These are phyloP conservation scores for Adelognathus sp. DNA, from an alignment of 2,888 invertebrate species.

Conservation along the genomic window DNA sequence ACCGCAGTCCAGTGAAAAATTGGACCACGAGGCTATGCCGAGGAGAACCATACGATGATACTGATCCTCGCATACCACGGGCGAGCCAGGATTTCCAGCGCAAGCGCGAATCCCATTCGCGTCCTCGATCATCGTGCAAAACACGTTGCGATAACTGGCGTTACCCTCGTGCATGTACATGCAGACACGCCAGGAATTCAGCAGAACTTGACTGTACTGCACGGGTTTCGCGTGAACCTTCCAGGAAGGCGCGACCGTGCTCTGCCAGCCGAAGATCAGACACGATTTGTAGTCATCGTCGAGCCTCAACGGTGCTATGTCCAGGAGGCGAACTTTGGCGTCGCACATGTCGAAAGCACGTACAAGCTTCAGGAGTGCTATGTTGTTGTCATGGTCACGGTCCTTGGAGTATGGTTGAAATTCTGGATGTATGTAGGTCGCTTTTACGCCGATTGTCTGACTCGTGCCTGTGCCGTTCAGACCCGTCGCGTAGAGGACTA, in stretches of 20 bases:
- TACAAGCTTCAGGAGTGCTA: constrained; percentile 68
- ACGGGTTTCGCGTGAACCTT: constrained; percentile 68
- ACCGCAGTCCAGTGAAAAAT: constrained; percentile 67
- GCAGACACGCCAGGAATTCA: constrained; percentile 68
- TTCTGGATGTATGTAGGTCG: constrained; percentile 68
- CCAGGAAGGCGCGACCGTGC: constrained; percentile 59
- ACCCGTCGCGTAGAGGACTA: constrained; percentile 64
- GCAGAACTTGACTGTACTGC: constrained; percentile 63
- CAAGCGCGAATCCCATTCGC: constrained; percentile 65
- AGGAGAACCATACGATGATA: constrained; percentile 61
- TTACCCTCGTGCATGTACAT: constrained; percentile 63
- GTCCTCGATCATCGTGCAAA: constrained; percentile 66
- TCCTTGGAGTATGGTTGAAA: constrained; percentile 64
- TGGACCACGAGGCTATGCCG: constrained; percentile 70
- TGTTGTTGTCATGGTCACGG: constrained; percentile 66
- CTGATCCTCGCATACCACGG: constrained; percentile 67
- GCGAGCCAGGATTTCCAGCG: constrained; percentile 72
- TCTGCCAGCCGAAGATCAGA: constrained; percentile 71
- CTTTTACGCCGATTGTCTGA: constrained; percentile 66
- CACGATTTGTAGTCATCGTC: constrained; percentile 67
- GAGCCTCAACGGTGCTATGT: constrained; percentile 60
- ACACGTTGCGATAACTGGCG: constrained; percentile 65
- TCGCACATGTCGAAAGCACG: constrained; percentile 64
- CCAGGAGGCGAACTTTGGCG: constrained; percentile 55
- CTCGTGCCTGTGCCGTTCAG: constrained; percentile 62